Percentiles rank a stretch among this genome's conserved stretches.
Conservation (phyloP, 2,113 vertebrate genomes). For the Protobothrops flavoviridis region DNA sequence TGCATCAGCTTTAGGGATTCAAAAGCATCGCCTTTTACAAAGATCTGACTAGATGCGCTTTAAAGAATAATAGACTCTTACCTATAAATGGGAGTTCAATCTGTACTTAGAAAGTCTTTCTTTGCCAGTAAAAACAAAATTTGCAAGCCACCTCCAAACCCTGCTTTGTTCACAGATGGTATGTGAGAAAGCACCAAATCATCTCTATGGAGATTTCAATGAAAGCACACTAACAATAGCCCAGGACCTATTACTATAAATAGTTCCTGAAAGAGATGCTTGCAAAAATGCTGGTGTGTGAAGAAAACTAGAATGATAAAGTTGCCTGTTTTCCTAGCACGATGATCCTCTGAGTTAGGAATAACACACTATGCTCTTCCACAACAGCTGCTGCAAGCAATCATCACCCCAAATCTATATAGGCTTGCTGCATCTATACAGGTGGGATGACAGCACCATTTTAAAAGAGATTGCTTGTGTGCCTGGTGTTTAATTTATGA, state of each 20-base stretch:
- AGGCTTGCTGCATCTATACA: slow-evolving; percentile 2
- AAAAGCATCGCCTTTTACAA: background rate
- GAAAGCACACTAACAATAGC: background rate
- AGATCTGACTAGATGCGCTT: background rate
- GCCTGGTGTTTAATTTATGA: slow-evolving; percentile 35
- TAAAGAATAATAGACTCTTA: background rate
- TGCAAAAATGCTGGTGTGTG: background rate
- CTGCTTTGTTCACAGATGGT: background rate
- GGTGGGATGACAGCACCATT: rapidly evolving
- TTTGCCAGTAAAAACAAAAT: background rate
- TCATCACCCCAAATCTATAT: background rate
- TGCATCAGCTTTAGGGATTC: background rate
- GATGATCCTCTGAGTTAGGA: background rate
- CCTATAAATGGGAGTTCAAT: background rate
- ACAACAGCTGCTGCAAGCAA: background rate
- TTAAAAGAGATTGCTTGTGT: background rate
- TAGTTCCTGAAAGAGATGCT: slow-evolving; percentile 11
- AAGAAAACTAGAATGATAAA: background rate
- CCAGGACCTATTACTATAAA: background rate
- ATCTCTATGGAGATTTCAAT: background rate
- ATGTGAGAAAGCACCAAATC: background rate
- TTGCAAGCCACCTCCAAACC: background rate
- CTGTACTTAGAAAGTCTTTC: background rate
- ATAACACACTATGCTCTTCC: rapidly evolving
- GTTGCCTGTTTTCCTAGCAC: background rate